Conservation (phyloP, 2,797 vertebrate species). For the Jordanella pulchra region DNA sequence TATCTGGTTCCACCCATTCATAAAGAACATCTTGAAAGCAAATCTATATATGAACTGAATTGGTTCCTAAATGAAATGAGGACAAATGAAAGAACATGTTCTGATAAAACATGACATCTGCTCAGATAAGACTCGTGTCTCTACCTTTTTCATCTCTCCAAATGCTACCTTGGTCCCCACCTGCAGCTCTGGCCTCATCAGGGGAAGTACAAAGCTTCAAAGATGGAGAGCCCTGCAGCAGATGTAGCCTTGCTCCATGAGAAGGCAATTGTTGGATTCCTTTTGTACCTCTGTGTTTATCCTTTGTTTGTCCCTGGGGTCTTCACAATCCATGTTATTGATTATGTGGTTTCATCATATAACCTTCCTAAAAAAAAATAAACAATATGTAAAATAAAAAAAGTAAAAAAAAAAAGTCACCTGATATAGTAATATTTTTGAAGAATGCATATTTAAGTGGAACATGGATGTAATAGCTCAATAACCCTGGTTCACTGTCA, state of each 20-base stretch:
- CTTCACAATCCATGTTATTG: constrained; percentile 20
- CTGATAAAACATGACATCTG: constrained; percentile 8
- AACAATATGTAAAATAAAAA: background rate
- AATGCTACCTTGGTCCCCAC: constrained; percentile 17
- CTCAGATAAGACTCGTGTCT: constrained; percentile 11
- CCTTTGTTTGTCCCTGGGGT: constrained; percentile 11
- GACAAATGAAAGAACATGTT: background rate
- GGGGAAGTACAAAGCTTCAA: constrained; percentile 29
- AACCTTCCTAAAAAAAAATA: constrained; percentile 6
- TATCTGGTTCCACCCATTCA: background rate
- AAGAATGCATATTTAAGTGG: background rate
- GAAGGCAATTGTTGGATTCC: constrained; percentile 37
- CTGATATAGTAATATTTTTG: background rate
- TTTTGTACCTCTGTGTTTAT: constrained; percentile 12
- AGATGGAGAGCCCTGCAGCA: constrained; percentile 9
- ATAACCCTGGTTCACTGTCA: background rate
- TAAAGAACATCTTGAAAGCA: constrained; percentile 7
- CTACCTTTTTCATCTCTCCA: constrained; percentile 6
- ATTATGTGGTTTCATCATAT: constrained; percentile 14
- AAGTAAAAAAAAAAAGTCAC: background rate
- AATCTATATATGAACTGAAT: background rate
- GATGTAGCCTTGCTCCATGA: constrained; percentile 17
- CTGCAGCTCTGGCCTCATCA: constrained; percentile 20
- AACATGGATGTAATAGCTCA: background rate
- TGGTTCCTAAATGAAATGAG: constrained; percentile 1